Conservation (phyloP, 2,888 invertebrate genomes). For the Gibbula magus region DNA sequence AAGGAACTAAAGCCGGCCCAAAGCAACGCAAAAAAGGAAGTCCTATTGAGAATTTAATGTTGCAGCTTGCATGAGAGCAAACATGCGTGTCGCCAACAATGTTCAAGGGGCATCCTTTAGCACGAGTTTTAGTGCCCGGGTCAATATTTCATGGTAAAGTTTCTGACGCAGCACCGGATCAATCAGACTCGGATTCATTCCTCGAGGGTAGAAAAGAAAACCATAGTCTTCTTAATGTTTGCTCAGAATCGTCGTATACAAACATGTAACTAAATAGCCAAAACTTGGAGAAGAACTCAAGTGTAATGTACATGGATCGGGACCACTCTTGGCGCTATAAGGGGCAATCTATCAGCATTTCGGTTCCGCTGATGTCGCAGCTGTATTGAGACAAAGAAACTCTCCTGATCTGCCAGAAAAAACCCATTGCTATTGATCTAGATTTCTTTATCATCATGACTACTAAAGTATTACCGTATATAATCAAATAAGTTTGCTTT, state of each 20-base stretch:
- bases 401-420: too few species aligned
- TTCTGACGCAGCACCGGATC: not conserved
- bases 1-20: too few species aligned
- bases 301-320: too few species aligned
- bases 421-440: too few species aligned
- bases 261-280: conserved; percentile 5
- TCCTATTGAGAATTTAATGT: not conserved
- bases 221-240: not conserved
- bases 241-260: not conserved
- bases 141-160: not conserved
- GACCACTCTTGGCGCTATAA: too few species aligned
- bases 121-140: not conserved
- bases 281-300: not conserved
- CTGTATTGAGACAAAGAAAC: too few species aligned
- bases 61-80: not conserved
- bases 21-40: not conserved
- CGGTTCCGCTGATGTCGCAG: too few species aligned
- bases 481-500: too few species aligned
- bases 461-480: too few species aligned
- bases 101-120: not conserved
- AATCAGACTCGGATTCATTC: not conserved
- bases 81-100: not conserved
- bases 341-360: too few species aligned
- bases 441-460: too few species aligned
- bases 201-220: not conserved